phyloP scores from a whole-genome alignment of 1,140 invertebrate species.

The Heliothis virescens region DNA sequence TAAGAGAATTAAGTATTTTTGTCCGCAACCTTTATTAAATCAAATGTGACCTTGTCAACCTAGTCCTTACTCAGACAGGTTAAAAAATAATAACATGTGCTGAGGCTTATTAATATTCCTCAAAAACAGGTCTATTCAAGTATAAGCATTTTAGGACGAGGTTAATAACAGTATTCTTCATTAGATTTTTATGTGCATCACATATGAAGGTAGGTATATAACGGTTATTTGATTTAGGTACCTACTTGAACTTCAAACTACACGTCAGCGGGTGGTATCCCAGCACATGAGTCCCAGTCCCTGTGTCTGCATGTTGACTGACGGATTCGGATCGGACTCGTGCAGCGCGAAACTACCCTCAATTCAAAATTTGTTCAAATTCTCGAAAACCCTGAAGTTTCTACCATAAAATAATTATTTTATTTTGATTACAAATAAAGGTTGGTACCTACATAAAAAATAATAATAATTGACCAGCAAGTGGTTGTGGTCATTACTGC shows the following conservation, averaged over 20 bases:
- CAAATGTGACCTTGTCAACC: constrained; percentile 9
- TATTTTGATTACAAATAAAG: no score
- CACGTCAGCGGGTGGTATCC: not conserved
- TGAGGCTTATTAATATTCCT: constrained; percentile 18
- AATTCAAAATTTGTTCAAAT: no score
- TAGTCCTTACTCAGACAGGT: constrained; percentile 1
- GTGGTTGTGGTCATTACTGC: no score
- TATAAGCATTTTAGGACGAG: constrained; percentile 8
- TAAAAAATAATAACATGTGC: not conserved
- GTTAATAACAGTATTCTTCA: constrained; percentile 6
- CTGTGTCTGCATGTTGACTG: not conserved
- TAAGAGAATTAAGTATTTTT: not conserved
- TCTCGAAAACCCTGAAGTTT: no score
- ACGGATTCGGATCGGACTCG: no score
- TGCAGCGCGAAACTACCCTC: no score
- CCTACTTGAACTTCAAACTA: not conserved
- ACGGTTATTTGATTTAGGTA: not conserved
- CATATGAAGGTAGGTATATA: not conserved
- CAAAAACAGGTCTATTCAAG: not conserved
- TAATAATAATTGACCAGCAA: no score
- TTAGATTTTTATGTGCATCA: constrained; percentile 13
- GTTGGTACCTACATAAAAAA: no score
- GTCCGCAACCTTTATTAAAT: not conserved
- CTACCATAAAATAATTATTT: no score
- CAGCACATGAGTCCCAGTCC: no score